phyloP scores from a whole-genome alignment of 2,888 invertebrate species.

The Hydrotaea cyrtoneurina region DNA sequence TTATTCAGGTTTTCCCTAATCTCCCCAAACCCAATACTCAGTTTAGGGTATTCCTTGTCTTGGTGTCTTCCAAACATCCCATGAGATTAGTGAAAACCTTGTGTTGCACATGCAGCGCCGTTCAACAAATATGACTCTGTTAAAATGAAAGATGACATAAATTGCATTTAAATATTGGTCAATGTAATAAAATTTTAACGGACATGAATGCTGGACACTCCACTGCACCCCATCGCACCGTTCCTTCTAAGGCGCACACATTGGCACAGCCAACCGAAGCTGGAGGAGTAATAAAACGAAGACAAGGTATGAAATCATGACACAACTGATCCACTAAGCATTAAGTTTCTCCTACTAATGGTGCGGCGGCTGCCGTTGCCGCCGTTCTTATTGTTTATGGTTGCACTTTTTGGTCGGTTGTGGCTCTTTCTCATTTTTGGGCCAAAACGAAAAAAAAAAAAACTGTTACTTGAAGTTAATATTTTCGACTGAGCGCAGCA shows the following conservation, averaged over 20 bases:
- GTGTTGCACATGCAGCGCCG: slow-evolving; percentile 23
- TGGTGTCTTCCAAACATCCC: no score
- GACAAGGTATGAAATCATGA: slow-evolving; percentile 42
- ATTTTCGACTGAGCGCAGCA: slow-evolving; percentile 55
- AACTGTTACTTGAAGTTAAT: slow-evolving; percentile 47
- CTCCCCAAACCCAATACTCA: no score
- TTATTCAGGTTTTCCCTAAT: no score
- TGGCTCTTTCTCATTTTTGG: neutral
- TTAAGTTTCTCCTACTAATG: slow-evolving; percentile 1
- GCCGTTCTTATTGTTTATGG: slow-evolving; percentile 36
- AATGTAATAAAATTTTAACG: slow-evolving; percentile 68
- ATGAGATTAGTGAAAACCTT: neutral
- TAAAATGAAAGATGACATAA: slow-evolving; percentile 74
- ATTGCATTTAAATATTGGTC: slow-evolving; percentile 78
- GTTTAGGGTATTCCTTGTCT: neutral
- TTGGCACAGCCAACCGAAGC: neutral
- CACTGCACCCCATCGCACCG: slow-evolving; percentile 19
- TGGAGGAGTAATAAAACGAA: slow-evolving; percentile 15
- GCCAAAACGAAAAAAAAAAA: neutral
- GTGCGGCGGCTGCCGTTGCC: neutral
- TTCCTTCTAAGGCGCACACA: neutral
- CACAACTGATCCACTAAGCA: slow-evolving; percentile 24
- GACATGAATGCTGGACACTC: slow-evolving; percentile 42
- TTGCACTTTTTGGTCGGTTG: neutral
- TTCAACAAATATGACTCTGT: slow-evolving; percentile 52